A percentile compares a stretch with the other conserved stretches of the same genome.
Evolutionary conservation across 1,140 invertebrate genomes (phyloP).

Genomic region (Drosophila ironensis): DNA sequence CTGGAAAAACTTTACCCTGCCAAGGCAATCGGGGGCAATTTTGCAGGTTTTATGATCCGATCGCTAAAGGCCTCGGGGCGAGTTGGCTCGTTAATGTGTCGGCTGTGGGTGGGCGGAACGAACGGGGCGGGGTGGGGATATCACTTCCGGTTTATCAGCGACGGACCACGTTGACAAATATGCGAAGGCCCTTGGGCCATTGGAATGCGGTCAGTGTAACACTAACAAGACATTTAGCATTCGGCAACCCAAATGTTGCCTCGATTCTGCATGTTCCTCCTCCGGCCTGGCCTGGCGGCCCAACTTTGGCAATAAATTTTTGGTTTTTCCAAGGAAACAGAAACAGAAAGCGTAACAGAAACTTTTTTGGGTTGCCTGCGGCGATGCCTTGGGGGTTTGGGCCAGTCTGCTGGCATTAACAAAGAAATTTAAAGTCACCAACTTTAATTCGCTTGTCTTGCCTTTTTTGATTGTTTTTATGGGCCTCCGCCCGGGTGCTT

Average conservation of each 20-base stretch:
- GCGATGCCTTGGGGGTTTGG: conserved; percentile 2
- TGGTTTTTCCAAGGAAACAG: conserved; percentile 47
- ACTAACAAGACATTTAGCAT: conserved; percentile 69
- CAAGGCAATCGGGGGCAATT: conserved; percentile 50
- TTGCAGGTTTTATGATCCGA: conserved; percentile 71
- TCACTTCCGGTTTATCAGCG: conserved; percentile 69
- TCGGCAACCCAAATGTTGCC: neutral
- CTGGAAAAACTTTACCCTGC: conserved; percentile 52
- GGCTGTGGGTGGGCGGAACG: conserved; percentile 13
- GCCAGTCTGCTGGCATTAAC: conserved; percentile 48
- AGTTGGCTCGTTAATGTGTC: conserved; percentile 2
- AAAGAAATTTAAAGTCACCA: conserved; percentile 70
- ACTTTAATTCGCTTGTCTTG: conserved; percentile 60
- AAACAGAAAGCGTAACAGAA: too few species aligned
- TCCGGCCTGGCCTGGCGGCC: conserved; percentile 14
- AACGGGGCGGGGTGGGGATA: too few species aligned
- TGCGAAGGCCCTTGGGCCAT: conserved; percentile 50
- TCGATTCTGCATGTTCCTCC: conserved; percentile 27
- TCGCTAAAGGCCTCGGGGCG: conserved; percentile 31
- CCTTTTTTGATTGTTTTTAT: conserved; percentile 60
- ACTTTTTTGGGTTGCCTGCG: conserved; percentile 36
- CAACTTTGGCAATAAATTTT: conserved; percentile 77
- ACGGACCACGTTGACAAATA: conserved; percentile 64
- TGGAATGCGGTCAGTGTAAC: conserved; percentile 75
- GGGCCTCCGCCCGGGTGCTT: neutral